These are phyloP conservation scores for Lutjanus erythropterus DNA, from an alignment of 2,113 vertebrate genomes.

Conservation along the genomic window DNA sequence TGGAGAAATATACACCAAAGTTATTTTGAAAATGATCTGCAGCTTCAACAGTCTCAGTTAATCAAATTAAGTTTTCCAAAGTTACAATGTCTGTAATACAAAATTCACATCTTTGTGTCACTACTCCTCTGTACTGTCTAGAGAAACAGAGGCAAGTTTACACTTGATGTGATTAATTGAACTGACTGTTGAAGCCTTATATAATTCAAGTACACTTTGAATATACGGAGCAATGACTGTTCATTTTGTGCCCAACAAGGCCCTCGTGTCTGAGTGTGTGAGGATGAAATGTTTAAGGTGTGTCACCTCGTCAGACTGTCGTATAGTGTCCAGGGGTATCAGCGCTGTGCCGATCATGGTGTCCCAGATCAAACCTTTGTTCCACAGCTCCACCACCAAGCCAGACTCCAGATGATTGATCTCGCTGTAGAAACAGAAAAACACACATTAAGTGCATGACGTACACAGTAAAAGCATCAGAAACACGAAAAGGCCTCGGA, in stretches of 20 bases:
- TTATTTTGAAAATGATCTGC: not conserved
- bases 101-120: too few species aligned
- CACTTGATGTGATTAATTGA: too few species aligned
- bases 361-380: constrained; percentile 99
- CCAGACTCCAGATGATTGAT: constrained; percentile 94
- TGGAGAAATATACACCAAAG: not conserved
- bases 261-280: not conserved
- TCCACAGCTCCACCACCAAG: constrained; percentile 97
- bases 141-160: too few species aligned
- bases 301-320: constrained; percentile 93
- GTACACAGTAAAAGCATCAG: not conserved
- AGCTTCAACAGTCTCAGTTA: not conserved
- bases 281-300: not conserved
- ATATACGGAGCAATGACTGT: not conserved
- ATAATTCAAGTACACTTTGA: not conserved
- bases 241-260: not conserved
- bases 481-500: too few species aligned
- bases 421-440: constrained; percentile 85
- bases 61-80: too few species aligned
- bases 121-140: not conserved
- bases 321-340: constrained; percentile 91
- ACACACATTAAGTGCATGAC: not conserved
- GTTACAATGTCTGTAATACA: not conserved
- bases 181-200: too few species aligned
- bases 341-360: constrained; percentile 95